Percentiles rank a stretch among this genome's conserved stretches.
These are phyloP conservation scores for Festucalex cinctus DNA, from an alignment of 2,113 vertebrate genomes.

Conservation along the genomic window DNA sequence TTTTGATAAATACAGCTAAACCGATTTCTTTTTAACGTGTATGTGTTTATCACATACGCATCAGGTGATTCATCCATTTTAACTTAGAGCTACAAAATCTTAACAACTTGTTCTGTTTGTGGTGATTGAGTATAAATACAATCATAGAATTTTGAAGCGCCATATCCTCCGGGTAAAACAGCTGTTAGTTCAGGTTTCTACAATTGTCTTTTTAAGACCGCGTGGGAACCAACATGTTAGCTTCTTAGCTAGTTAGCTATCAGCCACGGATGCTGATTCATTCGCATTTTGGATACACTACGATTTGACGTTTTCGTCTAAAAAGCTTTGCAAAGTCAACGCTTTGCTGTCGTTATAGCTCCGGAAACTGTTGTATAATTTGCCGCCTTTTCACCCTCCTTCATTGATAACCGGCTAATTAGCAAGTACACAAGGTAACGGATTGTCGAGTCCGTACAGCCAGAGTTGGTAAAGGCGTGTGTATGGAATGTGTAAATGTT, in stretches of 20 bases:
- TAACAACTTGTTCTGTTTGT: not conserved
- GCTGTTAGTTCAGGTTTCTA: not conserved
- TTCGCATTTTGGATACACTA: not conserved
- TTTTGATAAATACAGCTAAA: not conserved
- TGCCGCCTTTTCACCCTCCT: not conserved
- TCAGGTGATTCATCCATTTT: constrained; percentile 51
- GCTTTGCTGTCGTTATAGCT: accelerated
- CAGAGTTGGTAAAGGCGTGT: not conserved
- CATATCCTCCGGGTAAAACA: not conserved
- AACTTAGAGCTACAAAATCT: constrained; percentile 11
- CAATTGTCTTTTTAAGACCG: constrained; percentile 27
- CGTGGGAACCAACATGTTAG: constrained; percentile 56
- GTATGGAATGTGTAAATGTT: not conserved
- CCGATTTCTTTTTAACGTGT: too few species aligned
- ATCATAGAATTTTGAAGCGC: not conserved
- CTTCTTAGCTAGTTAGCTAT: constrained; percentile 20
- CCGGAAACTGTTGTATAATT: accelerated
- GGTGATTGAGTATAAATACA: not conserved
- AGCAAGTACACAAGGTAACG: not conserved
- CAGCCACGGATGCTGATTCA: constrained; percentile 8
- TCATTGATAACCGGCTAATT: not conserved
- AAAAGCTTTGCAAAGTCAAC: accelerated
- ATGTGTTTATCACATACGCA: not conserved
- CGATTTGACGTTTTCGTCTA: accelerated
- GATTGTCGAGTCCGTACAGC: not conserved